Percentiles rank a stretch among this genome's conserved stretches.
phyloP scores from a whole-genome alignment of 2,113 vertebrate genomes.

The Aldabrachelys gigantea region DNA sequence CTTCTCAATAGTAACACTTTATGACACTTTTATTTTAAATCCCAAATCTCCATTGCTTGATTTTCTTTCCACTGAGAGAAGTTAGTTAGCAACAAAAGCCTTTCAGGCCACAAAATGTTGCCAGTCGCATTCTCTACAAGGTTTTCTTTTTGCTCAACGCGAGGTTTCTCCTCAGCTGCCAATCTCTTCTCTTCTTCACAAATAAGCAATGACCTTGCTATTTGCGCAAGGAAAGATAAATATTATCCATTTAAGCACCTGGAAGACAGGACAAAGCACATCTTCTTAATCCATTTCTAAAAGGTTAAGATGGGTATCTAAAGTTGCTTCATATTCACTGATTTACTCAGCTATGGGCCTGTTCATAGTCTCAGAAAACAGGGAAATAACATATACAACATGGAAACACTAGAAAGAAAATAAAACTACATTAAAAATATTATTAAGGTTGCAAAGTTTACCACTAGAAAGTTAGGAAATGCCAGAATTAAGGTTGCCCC shows the following conservation, averaged over 20 bases:
- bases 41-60: constrained; percentile 66
- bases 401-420: not conserved
- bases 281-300: not conserved
- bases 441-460: not conserved
- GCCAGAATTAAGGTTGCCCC: not conserved
- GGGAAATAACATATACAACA: not conserved
- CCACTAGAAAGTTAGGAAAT: not conserved
- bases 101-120: not conserved
- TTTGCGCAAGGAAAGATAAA: not conserved
- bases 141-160: not conserved
- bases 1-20: constrained; percentile 73
- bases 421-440: not conserved
- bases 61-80: constrained; percentile 33
- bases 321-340: not conserved
- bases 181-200: not conserved
- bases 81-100: not conserved
- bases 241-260: not conserved
- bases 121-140: not conserved
- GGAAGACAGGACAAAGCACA: not conserved
- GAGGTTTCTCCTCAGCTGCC: not conserved
- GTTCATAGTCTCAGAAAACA: not conserved
- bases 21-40: constrained; percentile 75
- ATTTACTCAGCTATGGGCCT: not conserved
- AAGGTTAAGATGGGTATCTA: not conserved
- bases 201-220: not conserved